Conservation (phyloP, 2,797 vertebrate genomes). For the Knipowitschia caucasica region DNA sequence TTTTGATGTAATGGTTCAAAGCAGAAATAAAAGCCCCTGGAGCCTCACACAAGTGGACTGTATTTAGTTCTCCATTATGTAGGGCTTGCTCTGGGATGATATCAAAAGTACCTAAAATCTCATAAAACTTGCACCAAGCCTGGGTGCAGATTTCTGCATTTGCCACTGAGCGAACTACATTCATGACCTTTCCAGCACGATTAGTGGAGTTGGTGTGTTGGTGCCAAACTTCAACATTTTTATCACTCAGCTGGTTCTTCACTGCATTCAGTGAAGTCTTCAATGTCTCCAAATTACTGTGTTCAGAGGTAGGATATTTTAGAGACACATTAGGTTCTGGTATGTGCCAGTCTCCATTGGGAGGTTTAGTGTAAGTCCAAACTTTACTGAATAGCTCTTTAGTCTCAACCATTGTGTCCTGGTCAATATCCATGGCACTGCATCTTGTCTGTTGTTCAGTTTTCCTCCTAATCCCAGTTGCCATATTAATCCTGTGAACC, state of each 20-base stretch:
- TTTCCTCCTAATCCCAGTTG: conserved; percentile 58
- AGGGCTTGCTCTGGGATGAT: conserved; percentile 80
- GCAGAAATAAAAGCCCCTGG: conserved; percentile 92
- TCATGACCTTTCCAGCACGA: conserved; percentile 85
- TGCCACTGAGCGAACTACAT: conserved; percentile 75
- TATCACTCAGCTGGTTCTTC: conserved; percentile 91
- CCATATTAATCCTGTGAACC: conserved; percentile 66
- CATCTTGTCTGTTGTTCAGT: conserved; percentile 23
- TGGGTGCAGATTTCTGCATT: conserved; percentile 95
- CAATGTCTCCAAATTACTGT: conserved; percentile 75
- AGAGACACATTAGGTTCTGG: conserved; percentile 77
- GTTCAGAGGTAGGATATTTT: conserved; percentile 59
- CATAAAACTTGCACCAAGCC: conserved; percentile 95
- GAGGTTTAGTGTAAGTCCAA: conserved; percentile 78
- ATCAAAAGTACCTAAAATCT: conserved; percentile 83
- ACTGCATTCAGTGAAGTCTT: conserved; percentile 88
- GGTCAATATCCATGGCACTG: conserved; percentile 55
- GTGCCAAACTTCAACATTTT: conserved; percentile 90
- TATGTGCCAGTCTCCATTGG: conserved; percentile 78
- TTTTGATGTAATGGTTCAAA: conserved; percentile 90
- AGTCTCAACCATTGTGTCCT: conserved; percentile 75
- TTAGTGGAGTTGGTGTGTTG: conserved; percentile 92
- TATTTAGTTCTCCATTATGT: conserved; percentile 80
- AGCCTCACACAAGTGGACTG: conserved; percentile 92
- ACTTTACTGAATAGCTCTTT: conserved; percentile 83